These are phyloP conservation scores for Temnothorax longispinosus DNA, from an alignment of 1,140 invertebrate genomes.

Conservation along the genomic window DNA sequence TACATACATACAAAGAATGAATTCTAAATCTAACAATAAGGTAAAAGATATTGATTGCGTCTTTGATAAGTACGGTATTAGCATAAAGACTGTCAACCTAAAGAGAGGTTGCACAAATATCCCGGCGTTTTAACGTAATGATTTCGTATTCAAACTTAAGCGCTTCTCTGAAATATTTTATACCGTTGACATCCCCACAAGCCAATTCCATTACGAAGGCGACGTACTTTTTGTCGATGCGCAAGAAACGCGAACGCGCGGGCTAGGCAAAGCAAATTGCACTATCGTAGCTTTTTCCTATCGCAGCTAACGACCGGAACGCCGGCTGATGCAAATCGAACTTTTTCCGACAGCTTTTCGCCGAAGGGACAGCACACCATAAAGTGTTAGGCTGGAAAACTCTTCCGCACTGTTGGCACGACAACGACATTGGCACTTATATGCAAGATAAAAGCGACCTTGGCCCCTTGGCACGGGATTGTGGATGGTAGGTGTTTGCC, in stretches of 20 bases:
- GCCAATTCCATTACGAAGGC: slow-evolving; percentile 44
- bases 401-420: slow-evolving; percentile 22
- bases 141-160: slow-evolving; percentile 15
- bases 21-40: not conserved
- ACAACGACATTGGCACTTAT: slow-evolving; percentile 29
- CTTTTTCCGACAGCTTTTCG: slow-evolving; percentile 40
- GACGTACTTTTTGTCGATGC: slow-evolving; percentile 12
- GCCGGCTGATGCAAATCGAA: slow-evolving; percentile 25
- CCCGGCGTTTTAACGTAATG: not conserved
- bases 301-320: slow-evolving; percentile 43
- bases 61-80: not conserved
- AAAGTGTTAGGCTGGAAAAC: slow-evolving; percentile 13
- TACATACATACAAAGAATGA: not conserved
- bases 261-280: slow-evolving; percentile 34
- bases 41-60: not conserved
- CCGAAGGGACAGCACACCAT: not conserved
- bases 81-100: not conserved
- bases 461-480: slow-evolving; percentile 65
- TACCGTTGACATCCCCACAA: slow-evolving; percentile 14
- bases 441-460: slow-evolving; percentile 67
- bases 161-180: slow-evolving; percentile 24
- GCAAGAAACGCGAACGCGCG: slow-evolving; percentile 24
- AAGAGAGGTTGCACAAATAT: not conserved
- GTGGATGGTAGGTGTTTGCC: slow-evolving; percentile 37
- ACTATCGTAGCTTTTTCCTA: slow-evolving; percentile 28